Base-by-base conservation (phyloP, 2,113 vertebrate genomes). In the Lonchura striata region DNA sequence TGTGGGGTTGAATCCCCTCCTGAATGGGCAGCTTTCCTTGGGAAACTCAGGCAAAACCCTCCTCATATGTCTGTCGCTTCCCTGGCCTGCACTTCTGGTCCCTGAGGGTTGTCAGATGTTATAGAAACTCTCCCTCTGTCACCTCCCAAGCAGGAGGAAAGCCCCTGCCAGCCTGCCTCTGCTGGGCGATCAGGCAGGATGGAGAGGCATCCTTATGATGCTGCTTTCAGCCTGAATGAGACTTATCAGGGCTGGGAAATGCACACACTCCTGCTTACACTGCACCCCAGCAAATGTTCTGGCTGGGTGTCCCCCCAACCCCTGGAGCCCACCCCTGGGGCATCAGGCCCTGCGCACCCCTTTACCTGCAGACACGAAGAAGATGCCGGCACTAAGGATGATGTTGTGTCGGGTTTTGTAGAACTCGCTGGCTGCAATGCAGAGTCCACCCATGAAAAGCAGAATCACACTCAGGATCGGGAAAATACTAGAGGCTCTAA, bases 361-460 rank as follows among this genome's bases (percentile, higher is more conserved):
- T 78, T 96, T 96, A 98, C 98, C 97, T 98, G 98, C 98, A 53
- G 98, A 98, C 95, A 98, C 97, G 52, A 98, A 98, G 96, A 98
- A 98, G 96, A 98, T 98, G 96, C 98, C 98, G 6, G 97, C 98
- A 94, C 98, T 99, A 98, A 99, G 99, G 98, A 99, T 99, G 98
- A 99, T 99, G 99, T 99, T 99, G 98, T 99, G 99, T 96, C 99
- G 99, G 65, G 99, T 99, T 98, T 99, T 99, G 98, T 99, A 99
- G 98, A 99, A 99, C 98, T 99, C 99, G 71, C 99, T 99, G 98
- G 99, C 99, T 88, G 99, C 99, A 91, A 99, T 99, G 98, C 99
- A 99, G 97, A 99, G 99, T 63, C 99, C 99, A 82, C 99, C 99
- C 99, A 99, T 99, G 98, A 99, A 99, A 93, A 99, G 99, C 97